Evolutionary conservation across 2,888 invertebrate genomes (phyloP).

Genomic region (Cabera pusaria): DNA sequence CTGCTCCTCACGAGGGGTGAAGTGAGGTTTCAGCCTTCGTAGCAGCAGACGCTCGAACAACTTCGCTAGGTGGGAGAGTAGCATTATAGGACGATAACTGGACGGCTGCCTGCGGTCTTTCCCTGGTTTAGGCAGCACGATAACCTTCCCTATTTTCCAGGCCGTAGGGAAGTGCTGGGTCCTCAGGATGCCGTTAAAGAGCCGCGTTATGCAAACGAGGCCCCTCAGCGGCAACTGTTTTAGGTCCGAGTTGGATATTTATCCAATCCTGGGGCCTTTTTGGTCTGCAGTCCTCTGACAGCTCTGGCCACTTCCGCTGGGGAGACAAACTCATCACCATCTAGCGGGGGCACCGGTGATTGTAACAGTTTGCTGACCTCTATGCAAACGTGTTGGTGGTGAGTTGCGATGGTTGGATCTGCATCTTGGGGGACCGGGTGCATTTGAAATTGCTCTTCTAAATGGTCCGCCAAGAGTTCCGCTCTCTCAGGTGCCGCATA

Average conservation of each 20-base stretch:
- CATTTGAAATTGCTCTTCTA: neutral
- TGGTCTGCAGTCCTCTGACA: neutral
- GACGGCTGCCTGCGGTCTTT: no score
- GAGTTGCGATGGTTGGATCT: neutral
- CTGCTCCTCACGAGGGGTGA: conserved; percentile 23
- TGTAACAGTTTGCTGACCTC: neutral
- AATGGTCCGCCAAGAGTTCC: neutral
- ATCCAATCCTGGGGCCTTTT: conserved; percentile 2
- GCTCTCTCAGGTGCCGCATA: neutral
- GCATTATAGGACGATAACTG: no score
- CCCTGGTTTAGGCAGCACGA: conserved; percentile 5
- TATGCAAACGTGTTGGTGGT: neutral
- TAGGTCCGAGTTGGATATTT: neutral
- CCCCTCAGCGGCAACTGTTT: neutral
- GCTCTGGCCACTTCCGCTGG: conserved; percentile 1
- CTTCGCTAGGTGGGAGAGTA: neutral
- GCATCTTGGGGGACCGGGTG: neutral
- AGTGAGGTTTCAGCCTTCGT: neutral
- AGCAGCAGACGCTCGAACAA: conserved; percentile 1
- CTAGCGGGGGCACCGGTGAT: neutral
- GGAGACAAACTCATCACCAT: neutral
- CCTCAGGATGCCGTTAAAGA: conserved; percentile 13
- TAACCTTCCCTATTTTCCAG: conserved; percentile 28
- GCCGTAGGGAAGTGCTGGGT: conserved; percentile 8
- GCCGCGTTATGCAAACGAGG: conserved; percentile 1